Base-by-base conservation (phyloP, 1,140 invertebrate genomes). In the Drosophila sp. region DNA sequence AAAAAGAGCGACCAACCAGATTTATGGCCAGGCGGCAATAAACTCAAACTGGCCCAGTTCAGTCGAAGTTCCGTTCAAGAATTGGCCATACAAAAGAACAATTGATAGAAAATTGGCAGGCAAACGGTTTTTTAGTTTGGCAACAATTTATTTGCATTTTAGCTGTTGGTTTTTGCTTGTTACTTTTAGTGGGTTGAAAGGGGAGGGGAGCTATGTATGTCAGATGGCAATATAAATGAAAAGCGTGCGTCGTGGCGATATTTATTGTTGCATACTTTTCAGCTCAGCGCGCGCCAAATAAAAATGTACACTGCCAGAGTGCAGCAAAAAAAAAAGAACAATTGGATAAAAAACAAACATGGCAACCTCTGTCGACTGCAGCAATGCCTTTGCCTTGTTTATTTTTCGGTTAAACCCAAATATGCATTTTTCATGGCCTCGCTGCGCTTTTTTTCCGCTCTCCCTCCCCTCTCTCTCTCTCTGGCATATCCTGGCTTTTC, bases 241-340 rank as follows among this genome's bases (percentile, higher is more conserved):
- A 84, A 75, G 68, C 70, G 70, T 56, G 72, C 72, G 71, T 67
- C 72, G 76, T 64, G 54, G 64, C 38, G 29, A 79, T 82, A 86
- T 86, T 87, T 86, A 86, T 86, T 86, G 83, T 86, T 86, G 83
- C 76, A 89, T 86, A 80, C 83, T 86, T 86, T 86, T 86, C 83
- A 84, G 79, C 79, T 86, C 83, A 86, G 83, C 83, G 79, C 83
- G 61, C 67, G 70, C 65, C 62, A 25, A 50, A 27, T 27, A 50
- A 50, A 50, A 50, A 25, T 50, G 44, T 50, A 50, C 44, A 50
- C 23, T 50, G 40, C 40, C 40, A 41, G 40, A 41, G 40, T 66
- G 69, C 76, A 67, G 77, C 55, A 67, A 66, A 68, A 71, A 71
- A 60, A 10, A n/a, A 50, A 17, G 44, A 54, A 23, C 11, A 38